phyloP scores from a whole-genome alignment of 2,888 invertebrate species.

The Drosophila maculinotata region DNA sequence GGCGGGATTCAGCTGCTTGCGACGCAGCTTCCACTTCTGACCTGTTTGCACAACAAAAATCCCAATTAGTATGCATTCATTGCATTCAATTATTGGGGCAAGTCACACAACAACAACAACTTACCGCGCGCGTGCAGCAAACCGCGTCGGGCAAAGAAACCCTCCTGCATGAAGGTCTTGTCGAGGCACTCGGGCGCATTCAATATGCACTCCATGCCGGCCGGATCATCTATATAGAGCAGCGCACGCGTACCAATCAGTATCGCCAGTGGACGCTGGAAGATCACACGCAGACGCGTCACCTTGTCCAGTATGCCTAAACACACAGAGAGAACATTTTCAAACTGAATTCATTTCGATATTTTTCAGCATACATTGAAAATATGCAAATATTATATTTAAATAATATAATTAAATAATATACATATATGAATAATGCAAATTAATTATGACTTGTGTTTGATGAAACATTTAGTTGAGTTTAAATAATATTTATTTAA shows the following conservation, averaged over 20 bases:
- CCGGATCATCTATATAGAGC: constrained; percentile 82
- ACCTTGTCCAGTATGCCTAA: constrained; percentile 72
- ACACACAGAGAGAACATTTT: constrained; percentile 24
- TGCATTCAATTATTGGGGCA: neutral
- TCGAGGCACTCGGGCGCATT: constrained; percentile 83
- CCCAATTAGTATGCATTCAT: neutral
- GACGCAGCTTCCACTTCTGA: constrained; percentile 82
- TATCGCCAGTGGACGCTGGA: constrained; percentile 78
- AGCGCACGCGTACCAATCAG: constrained; percentile 77
- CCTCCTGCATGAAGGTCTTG: constrained; percentile 83
- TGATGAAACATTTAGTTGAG: too few species aligned
- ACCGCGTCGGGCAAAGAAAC: constrained; percentile 82
- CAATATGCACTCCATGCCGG: constrained; percentile 78
- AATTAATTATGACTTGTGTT: too few species aligned
- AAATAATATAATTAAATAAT: too few species aligned
- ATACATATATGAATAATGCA: too few species aligned
- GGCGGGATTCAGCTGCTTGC: constrained; percentile 83
- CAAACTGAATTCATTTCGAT: too few species aligned
- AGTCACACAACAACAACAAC: neutral
- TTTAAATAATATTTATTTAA: too few species aligned
- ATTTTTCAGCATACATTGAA: too few species aligned
- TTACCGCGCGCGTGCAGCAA: constrained; percentile 81
- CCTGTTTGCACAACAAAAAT: constrained; percentile 64
- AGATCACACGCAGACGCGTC: constrained; percentile 68
- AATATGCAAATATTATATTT: too few species aligned